Evolutionary conservation across 2,888 invertebrate species (phyloP).

Genomic region (Hipparchia sbordonii): DNA sequence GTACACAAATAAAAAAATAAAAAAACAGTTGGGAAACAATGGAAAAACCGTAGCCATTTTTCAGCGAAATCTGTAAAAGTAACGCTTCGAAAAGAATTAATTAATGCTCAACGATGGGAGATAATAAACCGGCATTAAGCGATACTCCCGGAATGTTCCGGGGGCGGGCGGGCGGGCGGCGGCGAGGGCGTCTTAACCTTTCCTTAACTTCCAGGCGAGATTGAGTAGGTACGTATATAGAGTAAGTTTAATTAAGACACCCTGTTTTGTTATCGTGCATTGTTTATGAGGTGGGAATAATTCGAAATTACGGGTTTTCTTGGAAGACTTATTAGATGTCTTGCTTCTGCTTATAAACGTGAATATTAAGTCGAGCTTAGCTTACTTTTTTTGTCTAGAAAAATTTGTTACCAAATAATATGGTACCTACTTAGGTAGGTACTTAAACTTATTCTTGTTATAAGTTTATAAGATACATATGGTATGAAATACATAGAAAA

Average conservation of each 20-base stretch:
- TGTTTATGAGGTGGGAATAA: constrained; percentile 60
- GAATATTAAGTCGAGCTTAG: background rate
- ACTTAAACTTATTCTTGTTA: too few relatives aligned
- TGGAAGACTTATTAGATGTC: constrained; percentile 7
- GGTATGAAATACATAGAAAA: too few relatives aligned
- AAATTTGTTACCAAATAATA: background rate
- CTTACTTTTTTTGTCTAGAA: background rate
- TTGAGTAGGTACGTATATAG: constrained; percentile 78
- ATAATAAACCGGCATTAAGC: constrained; percentile 80
- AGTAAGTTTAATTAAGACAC: constrained; percentile 77
- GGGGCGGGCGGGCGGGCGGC: constrained; percentile 47
- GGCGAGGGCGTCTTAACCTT: constrained; percentile 67
- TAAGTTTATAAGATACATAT: too few relatives aligned
- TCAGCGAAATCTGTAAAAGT: constrained; percentile 40
- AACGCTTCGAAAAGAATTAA: constrained; percentile 62
- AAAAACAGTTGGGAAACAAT: constrained; percentile 9
- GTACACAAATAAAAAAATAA: background rate
- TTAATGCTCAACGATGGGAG: constrained; percentile 70
- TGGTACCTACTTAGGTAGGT: too few relatives aligned
- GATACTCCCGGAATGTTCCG: constrained; percentile 75
- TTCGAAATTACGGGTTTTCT: constrained; percentile 32
- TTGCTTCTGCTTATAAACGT: background rate
- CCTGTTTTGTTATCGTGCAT: constrained; percentile 70
- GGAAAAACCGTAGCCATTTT: constrained; percentile 36
- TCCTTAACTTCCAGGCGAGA: constrained; percentile 78